Conservation (phyloP, 2,113 vertebrate species). For the Pelusios castaneus region DNA sequence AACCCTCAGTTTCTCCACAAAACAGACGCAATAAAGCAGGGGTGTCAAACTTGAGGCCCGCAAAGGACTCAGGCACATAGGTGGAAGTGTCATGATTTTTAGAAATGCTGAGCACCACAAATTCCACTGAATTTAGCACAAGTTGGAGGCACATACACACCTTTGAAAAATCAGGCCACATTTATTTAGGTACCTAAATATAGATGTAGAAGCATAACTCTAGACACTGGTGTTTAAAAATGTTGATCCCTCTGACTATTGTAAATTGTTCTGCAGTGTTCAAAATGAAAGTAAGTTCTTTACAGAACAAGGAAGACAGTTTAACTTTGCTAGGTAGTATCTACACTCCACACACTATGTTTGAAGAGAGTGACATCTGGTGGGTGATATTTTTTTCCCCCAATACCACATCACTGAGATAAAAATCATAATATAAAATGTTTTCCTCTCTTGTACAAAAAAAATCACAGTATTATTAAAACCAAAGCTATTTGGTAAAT, state of each 20-base stretch:
- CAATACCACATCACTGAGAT: background rate
- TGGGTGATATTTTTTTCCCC: conserved; percentile 10
- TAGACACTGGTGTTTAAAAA: background rate
- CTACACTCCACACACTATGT: background rate
- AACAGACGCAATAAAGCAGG: background rate
- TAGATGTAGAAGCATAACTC: background rate
- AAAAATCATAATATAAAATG: background rate
- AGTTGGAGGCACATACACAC: background rate
- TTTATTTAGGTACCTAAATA: background rate
- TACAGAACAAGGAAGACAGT: background rate
- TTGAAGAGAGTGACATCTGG: conserved; percentile 69
- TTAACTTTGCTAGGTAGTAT: background rate
- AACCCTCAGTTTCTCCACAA: background rate
- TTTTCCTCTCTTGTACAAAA: background rate
- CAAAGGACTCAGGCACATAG: background rate
- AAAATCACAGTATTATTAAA: background rate
- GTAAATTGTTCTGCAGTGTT: background rate
- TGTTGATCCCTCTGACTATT: background rate
- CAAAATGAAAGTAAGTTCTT: background rate
- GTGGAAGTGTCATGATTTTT: background rate
- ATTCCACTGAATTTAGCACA: background rate
- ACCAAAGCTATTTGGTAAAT: background rate
- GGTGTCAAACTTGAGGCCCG: too few species aligned
- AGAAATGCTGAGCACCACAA: background rate
- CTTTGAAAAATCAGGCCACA: background rate